phyloP scores from a whole-genome alignment of 2,113 vertebrate genomes.

The Panthera uncia region DNA sequence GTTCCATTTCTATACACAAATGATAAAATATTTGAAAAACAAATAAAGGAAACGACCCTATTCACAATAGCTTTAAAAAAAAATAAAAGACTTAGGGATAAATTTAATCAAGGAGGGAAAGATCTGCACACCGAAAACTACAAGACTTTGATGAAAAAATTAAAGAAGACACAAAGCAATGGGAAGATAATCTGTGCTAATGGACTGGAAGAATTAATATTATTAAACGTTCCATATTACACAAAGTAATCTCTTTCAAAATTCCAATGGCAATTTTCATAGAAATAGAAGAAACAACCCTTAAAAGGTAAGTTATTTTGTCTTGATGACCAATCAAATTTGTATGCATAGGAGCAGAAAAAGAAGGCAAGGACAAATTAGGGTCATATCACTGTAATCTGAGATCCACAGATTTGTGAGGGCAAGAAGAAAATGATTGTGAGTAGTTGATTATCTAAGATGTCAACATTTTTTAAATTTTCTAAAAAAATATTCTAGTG shows the following conservation, averaged over 20 bases:
- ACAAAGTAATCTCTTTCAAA: background rate
- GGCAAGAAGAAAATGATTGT: background rate
- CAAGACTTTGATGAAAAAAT: background rate
- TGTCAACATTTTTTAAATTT: background rate
- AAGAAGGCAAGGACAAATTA: background rate
- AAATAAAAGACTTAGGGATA: background rate
- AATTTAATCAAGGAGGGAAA: background rate
- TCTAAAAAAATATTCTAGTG: background rate
- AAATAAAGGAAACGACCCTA: background rate
- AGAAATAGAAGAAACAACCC: background rate
- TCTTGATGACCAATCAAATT: background rate
- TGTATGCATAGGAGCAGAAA: background rate
- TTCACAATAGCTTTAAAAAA: background rate
- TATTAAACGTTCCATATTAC: background rate
- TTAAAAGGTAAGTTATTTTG: conserved; percentile 36
- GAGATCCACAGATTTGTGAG: background rate
- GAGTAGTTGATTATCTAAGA: background rate
- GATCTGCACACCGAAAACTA: background rate
- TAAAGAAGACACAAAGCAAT: background rate
- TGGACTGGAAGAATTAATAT: background rate
- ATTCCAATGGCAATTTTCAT: background rate
- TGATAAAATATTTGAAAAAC: background rate
- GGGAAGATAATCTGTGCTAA: background rate
- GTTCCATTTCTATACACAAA: background rate
- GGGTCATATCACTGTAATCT: background rate